phyloP scores from a whole-genome alignment of 1,140 invertebrate genomes.

The Brachionus angularis region DNA sequence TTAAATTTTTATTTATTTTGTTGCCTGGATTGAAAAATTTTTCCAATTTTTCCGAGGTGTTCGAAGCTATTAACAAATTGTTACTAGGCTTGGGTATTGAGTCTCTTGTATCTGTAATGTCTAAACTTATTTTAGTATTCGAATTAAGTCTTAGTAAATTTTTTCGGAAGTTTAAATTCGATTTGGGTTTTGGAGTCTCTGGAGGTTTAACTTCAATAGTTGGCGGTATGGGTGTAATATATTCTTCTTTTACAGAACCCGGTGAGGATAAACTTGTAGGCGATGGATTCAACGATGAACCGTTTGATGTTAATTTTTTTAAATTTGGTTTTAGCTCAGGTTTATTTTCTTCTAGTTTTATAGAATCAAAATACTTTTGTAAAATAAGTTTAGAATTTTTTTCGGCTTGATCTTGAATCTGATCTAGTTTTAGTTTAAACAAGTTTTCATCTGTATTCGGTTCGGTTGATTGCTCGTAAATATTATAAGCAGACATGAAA shows the following conservation, averaged over 20 bases:
- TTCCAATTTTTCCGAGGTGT: no score
- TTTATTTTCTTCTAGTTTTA: neutral
- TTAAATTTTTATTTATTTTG: neutral
- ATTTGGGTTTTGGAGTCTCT: slow-evolving; percentile 30
- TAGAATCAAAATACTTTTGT: neutral
- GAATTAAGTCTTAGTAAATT: no score
- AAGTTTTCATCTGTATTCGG: neutral
- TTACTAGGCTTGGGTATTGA: no score
- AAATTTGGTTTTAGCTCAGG: neutral
- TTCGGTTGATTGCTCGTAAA: neutral
- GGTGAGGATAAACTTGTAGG: slow-evolving; percentile 31
- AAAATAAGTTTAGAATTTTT: neutral
- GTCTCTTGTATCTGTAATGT: no score
- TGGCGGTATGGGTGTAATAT: neutral
- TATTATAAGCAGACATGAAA: slow-evolving; percentile 35
- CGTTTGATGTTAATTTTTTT: slow-evolving; percentile 30
- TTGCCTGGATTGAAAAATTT: neutral
- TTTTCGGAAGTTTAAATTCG: slow-evolving; percentile 24
- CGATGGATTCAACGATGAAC: slow-evolving; percentile 12
- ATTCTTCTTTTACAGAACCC: neutral
- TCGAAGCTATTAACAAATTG: no score
- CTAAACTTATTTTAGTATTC: no score
- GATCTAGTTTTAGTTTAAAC: neutral
- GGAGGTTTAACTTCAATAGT: slow-evolving; percentile 22
- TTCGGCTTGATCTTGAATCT: neutral